phyloP scores from a whole-genome alignment of 2,888 invertebrate species.

The Melikaiella ostensackeni region DNA sequence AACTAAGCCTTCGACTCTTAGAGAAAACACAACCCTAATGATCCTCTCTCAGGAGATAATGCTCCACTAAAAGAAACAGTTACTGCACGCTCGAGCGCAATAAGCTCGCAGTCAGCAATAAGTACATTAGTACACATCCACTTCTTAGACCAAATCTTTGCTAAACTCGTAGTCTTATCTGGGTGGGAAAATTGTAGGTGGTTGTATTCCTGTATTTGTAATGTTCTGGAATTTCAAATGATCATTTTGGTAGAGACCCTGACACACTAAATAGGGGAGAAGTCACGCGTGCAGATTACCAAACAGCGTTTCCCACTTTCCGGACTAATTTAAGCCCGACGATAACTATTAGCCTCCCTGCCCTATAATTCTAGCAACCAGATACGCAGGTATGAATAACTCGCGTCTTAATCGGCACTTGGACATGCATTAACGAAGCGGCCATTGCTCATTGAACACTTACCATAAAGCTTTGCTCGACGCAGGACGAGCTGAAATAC shows the following conservation, averaged over 20 bases:
- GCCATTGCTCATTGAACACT: conserved; percentile 33
- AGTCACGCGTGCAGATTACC: conserved; percentile 25
- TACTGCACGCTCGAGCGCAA: background rate
- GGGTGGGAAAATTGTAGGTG: conserved; percentile 24
- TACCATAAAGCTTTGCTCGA: conserved; percentile 18
- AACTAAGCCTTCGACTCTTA: background rate
- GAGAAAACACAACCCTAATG: conserved; percentile 4
- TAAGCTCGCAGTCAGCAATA: conserved; percentile 8
- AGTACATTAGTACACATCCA: conserved; percentile 9
- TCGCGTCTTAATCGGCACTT: conserved; percentile 12
- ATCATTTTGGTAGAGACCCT: conserved; percentile 14
- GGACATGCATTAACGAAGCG: conserved; percentile 32
- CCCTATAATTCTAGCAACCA: conserved; percentile 32
- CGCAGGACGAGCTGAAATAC: background rate
- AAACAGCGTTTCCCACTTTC: conserved; percentile 34
- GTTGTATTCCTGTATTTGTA: background rate
- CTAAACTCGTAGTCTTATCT: conserved; percentile 28
- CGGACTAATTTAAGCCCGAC: conserved; percentile 27
- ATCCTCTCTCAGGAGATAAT: background rate
- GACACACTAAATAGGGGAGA: conserved; percentile 19
- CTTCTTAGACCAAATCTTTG: conserved; percentile 5
- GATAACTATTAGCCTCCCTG: conserved; percentile 26
- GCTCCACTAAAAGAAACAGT: background rate
- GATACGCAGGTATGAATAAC: conserved; percentile 29
- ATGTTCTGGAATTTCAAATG: conserved; percentile 29